Evolutionary conservation across 1,140 invertebrate genomes (phyloP).

Genomic region (Drosophila punjabiensis): DNA sequence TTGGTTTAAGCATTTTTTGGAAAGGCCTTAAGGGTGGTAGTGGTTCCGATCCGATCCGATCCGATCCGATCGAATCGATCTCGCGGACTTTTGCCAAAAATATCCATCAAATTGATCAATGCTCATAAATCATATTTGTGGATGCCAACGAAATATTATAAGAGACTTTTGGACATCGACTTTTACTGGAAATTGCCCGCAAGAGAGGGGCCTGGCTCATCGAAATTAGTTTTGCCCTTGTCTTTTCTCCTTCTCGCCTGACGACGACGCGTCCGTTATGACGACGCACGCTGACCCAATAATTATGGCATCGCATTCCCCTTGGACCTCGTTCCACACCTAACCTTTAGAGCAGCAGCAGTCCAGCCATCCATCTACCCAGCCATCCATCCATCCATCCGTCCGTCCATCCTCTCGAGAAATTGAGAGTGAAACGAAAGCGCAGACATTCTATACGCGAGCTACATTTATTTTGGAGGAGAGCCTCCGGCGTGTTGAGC

Average conservation of each 20-base stretch:
- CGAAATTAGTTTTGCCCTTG: slow-evolving; percentile 76
- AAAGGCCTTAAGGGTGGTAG: slow-evolving; percentile 73
- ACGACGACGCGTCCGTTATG: slow-evolving; percentile 35
- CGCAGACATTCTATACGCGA: slow-evolving; percentile 52
- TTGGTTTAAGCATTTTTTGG: slow-evolving; percentile 82
- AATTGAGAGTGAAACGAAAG: slow-evolving; percentile 77
- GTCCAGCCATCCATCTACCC: slow-evolving; percentile 3
- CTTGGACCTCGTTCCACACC: slow-evolving; percentile 13
- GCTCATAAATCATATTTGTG: slow-evolving; percentile 76
- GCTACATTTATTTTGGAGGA: slow-evolving; percentile 49
- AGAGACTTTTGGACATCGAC: slow-evolving; percentile 41
- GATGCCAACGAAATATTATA: slow-evolving; percentile 62
- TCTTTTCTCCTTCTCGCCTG: slow-evolving; percentile 40
- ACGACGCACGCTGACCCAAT: slow-evolving; percentile 76
- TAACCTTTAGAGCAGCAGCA: slow-evolving; percentile 14
- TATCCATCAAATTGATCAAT: slow-evolving; percentile 84
- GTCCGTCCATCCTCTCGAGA: slow-evolving; percentile 48
- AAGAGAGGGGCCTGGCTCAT: slow-evolving; percentile 44
- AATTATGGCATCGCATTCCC: slow-evolving; percentile 60
- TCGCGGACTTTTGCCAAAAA: slow-evolving; percentile 65
- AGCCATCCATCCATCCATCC: slow-evolving; percentile 6
- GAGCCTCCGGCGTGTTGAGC: slow-evolving; percentile 47
- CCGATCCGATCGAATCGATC: slow-evolving; percentile 52
- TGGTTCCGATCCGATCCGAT: slow-evolving; percentile 50
- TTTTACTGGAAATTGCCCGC: slow-evolving; percentile 78